Base-by-base conservation (phyloP, 2,797 vertebrate genomes). In the Paguma larvata region DNA sequence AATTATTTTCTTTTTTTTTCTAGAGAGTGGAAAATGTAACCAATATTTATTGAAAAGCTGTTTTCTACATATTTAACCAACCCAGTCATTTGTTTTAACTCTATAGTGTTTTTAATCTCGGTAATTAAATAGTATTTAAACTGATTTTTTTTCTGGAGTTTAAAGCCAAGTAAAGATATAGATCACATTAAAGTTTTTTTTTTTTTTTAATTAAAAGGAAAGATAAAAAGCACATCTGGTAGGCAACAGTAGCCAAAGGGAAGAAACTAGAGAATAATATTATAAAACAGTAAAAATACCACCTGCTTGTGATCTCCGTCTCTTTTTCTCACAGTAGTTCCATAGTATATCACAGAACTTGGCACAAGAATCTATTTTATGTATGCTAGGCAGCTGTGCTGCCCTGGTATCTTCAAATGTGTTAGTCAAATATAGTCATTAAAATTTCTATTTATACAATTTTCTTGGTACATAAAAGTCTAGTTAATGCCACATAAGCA, bases 171-270 rank as follows among this genome's bases (percentile, higher is more conserved):
- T 75, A 59, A 93, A 88, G 13, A 65, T 25, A 85, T 27, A 85
- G 48, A 89, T 85, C 48, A 91, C 18, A 48, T 72, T 79, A 72
- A 79, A 95, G 19, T 8, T 15, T 30, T 3, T 38, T n/a, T n/a
- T n/a, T n/a, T n/a, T 94, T 80, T 96, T 93, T 63, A 95, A 97
- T 95, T 96, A 92, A 96, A 96, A 56, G 9, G 4, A 68, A 91
- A 77, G 18, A 80, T 88, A 79, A 91, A 96, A 77, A 80, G 23
- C 46, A 87, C 93, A 93, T 95, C 77, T 97, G 90, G 51, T 91
- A 85, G 67, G 19, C 44, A 72, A 46, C 63, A 6, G 19, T 65
- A 95, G 34, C 65, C 90, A 95, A 96, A 95, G 78, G 89, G 44
- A 96, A 95, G 27, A 85, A 94, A 87, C 14, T 6, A 82, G 68